Conservation (phyloP, 1,140 invertebrate genomes). For the Adoxophyes honmai region DNA sequence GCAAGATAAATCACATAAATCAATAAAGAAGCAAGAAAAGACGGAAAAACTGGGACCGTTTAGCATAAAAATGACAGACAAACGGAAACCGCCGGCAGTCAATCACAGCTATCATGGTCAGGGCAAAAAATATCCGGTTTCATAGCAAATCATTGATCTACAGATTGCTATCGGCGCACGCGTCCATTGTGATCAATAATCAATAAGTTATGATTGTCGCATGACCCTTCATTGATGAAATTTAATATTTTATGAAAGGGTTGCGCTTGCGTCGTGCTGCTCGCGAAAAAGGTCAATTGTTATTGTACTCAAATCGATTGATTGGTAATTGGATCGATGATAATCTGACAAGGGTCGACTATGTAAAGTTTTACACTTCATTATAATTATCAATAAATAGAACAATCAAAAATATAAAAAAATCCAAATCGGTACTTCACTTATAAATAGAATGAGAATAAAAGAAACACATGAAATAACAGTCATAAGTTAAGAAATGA, state of each 20-base stretch:
- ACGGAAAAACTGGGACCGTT: constrained; percentile 1
- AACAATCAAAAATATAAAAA: not conserved
- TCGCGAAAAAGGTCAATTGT: constrained; percentile 35
- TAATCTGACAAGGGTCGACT: constrained; percentile 8
- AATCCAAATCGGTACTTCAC: not conserved
- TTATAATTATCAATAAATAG: not conserved
- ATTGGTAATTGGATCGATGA: constrained; percentile 15
- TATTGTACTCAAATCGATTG: constrained; percentile 28
- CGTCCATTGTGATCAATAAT: constrained; percentile 52
- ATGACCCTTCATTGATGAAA: constrained; percentile 49
- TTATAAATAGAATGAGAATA: too few relatives aligned
- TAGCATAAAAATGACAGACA: constrained; percentile 13
- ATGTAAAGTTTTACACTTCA: not conserved
- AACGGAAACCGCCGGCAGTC: not conserved
- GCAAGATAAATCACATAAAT: constrained; percentile 7
- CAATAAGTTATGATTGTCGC: constrained; percentile 52
- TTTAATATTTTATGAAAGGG: constrained; percentile 56
- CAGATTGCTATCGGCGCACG: constrained; percentile 51
- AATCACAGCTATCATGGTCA: constrained; percentile 22
- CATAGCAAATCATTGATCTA: constrained; percentile 42
- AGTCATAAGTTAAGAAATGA: too few relatives aligned
- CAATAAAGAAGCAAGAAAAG: not conserved
- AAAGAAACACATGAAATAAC: too few relatives aligned
- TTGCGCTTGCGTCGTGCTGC: constrained; percentile 19
- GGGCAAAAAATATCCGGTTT: constrained; percentile 51